Conservation (phyloP, 2,113 vertebrate species). For the Dipodomys ordii region DNA sequence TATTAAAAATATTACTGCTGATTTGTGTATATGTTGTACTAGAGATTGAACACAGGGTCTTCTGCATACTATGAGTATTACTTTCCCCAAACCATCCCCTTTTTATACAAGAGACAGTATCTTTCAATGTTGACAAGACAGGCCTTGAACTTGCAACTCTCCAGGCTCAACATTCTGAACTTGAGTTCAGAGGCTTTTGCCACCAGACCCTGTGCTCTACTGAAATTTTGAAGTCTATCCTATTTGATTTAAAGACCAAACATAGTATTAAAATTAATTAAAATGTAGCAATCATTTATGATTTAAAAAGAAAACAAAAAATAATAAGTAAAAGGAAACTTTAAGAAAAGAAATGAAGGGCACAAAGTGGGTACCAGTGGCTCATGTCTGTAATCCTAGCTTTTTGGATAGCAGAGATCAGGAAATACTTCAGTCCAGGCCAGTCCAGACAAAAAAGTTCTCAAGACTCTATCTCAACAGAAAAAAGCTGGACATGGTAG, state of each 20-base stretch:
- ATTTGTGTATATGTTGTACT: not conserved
- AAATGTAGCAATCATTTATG: not conserved
- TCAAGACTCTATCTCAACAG: too few species aligned
- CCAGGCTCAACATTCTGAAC: not conserved
- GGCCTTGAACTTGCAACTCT: not conserved
- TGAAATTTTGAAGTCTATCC: not conserved
- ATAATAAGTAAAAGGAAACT: too few species aligned
- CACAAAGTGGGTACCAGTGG: too few species aligned
- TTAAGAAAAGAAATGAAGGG: too few species aligned
- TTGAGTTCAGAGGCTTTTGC: not conserved
- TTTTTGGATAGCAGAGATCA: too few species aligned
- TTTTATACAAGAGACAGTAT: not conserved
- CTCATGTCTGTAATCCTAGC: too few species aligned
- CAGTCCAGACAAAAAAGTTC: too few species aligned
- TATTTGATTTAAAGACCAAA: conserved; percentile 44
- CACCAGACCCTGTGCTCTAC: not conserved
- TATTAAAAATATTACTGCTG: not conserved
- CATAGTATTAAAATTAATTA: not conserved
- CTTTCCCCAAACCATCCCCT: not conserved
- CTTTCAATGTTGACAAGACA: not conserved
- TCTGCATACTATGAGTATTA: not conserved
- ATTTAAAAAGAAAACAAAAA: not conserved
- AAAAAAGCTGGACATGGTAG: too few species aligned
- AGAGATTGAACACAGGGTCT: not conserved
- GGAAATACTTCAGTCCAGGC: too few species aligned